Evolutionary conservation across 2,797 vertebrate species (phyloP), one percentile per base, ranked within the genome.

Genomic region (Taeniopygia guttata): DNA sequence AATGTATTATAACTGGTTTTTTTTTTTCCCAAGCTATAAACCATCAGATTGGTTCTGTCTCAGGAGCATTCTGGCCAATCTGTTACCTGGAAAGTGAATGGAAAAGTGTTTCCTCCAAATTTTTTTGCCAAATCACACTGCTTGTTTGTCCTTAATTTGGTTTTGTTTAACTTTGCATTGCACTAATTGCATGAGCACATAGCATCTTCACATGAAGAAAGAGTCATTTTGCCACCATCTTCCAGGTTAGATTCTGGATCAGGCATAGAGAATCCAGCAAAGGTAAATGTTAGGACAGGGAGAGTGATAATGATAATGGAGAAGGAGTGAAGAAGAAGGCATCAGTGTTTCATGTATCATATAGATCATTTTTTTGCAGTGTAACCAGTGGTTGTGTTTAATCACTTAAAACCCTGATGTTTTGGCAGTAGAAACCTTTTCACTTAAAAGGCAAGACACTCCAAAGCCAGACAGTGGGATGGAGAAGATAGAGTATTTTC

Each of bases 171-270:
- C 74, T 91, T 58, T 91, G 22, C 25, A 12, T 4, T 46, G 27
- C 20, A 58, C 25, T 52, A 51, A 26, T 46, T 72, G 19, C 43
- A 43, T 30, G 36, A 7, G 7, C 51, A 25, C 0, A 0, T 25
- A 70, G 20, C 52, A 60, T 81, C 74, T 81, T 90, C 64, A 52
- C 56, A 74, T 26, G 58, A 78, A 79, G 22, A 45, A 51, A 42
- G n/a, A 87, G 9, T 16, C 16, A 52, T 32, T 42, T 34, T 85
- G 46, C 27, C 27, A 40, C 12, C 42, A 2, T 62, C 36, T 48
- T 74, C 6, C 25, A 23, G 51, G 46, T 36, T 86, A 38, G 49
- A 43, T 79, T 87, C 51, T 73, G 40, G 43, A 55, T 73, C n/a
- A 36, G 16, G 10, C 29, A 6, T 69, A 67, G 32, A 77, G 45